phyloP scores from a whole-genome alignment of 2,888 invertebrate species.

The Thumatha senex region DNA sequence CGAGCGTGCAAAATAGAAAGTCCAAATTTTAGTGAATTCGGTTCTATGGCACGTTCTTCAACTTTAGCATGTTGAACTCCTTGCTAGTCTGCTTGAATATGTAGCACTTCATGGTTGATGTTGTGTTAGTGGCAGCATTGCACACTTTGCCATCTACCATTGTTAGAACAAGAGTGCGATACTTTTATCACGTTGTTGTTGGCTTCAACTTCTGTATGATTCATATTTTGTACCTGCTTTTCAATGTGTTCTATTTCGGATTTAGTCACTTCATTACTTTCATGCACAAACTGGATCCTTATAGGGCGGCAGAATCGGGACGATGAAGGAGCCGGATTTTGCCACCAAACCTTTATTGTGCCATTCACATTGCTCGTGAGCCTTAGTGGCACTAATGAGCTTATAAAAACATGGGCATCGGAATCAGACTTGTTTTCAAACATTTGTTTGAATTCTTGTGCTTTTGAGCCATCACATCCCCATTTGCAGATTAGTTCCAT shows the following conservation, averaged over 20 bases:
- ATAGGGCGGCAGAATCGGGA: slow-evolving; percentile 2
- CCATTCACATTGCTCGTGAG: neutral
- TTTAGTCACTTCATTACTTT: neutral
- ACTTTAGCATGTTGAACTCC: slow-evolving; percentile 4
- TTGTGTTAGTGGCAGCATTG: slow-evolving; percentile 39
- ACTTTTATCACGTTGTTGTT: neutral
- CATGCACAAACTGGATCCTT: neutral
- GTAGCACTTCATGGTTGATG: slow-evolving; percentile 38
- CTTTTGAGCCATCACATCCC: slow-evolving; percentile 3
- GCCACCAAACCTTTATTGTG: slow-evolving; percentile 3
- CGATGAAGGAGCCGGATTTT: slow-evolving; percentile 7
- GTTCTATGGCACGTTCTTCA: slow-evolving; percentile 6
- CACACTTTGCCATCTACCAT: slow-evolving; percentile 45
- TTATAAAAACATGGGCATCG: slow-evolving; percentile 4
- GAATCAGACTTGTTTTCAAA: slow-evolving; percentile 2
- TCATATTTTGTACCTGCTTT: slow-evolving; percentile 2
- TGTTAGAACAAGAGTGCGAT: slow-evolving; percentile 10
- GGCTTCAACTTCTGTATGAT: slow-evolving; percentile 4
- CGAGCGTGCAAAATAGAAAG: slow-evolving; percentile 36
- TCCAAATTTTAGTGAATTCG: slow-evolving; percentile 28
- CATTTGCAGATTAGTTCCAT: slow-evolving; percentile 5
- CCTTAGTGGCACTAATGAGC: slow-evolving; percentile 6
- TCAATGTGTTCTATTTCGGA: slow-evolving; percentile 1
- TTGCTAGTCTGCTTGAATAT: slow-evolving; percentile 41
- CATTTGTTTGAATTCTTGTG: slow-evolving; percentile 4